Base-by-base conservation (phyloP, 2,797 vertebrate genomes). In the Enteromius paludinosus region DNA sequence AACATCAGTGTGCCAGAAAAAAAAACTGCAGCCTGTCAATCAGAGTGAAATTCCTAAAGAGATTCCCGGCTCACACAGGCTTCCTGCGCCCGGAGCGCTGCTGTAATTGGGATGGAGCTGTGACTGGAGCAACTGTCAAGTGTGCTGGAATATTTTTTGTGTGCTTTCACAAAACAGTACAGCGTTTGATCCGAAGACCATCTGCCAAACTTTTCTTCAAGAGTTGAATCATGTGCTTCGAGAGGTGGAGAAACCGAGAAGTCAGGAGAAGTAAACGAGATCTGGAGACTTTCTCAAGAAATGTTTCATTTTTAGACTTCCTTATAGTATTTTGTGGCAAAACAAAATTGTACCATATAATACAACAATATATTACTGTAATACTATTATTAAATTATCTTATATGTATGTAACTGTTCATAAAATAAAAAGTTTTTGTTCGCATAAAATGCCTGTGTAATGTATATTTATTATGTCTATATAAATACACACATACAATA, bases 11-110 rank as follows among this genome's bases (percentile, higher is more conserved):
- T 56, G 78, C 33, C 69, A 73, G 66, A 61, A 52, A 52, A 75
- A 75, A 43, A 72, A 61, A 69, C 47, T 61, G 20, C 35, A 28
- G 35, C 17, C 33, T 84, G 83, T 86, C 85, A 84, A 66, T 85
- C 85, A 77, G 12, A 25, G 9, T 61, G 52, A 61, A 9, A 78
- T 78, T 78, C 41, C 54, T 25, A n/a, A 72, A 38, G 65, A 30
- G 69, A 64, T 81, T 64, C 38, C 54, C 2, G 28, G 47, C 28
- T 20, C 25, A 30, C 9, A 30, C 70, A 12, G 45, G 47, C 45
- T 28, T 47, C 54, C 73, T 35, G n/a, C 4, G 75, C 65, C 77
- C 7, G 33, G 23, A 71, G 38, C 28, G 14, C 25, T 47, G 54
- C 54, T 71, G 52, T 43, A 61, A 71, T 72, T 79, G 78, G 66